Evolutionary conservation across 2,888 invertebrate species (phyloP), one percentile per base, ranked within the genome.

Genomic region (Pristionchus mayeri): DNA sequence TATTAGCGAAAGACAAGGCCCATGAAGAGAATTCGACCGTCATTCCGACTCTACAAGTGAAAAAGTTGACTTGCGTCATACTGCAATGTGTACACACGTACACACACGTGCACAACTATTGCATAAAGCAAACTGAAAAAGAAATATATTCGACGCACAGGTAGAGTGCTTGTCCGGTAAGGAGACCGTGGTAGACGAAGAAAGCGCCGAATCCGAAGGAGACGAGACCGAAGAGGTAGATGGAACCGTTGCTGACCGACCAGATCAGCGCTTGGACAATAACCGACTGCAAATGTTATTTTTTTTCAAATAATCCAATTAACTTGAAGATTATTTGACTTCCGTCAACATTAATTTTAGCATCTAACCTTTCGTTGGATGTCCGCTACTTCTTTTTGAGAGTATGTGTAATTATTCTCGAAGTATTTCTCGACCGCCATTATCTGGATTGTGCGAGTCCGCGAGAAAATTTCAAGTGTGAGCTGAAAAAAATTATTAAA

Each of bases 381-480:
- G 6, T 16, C 18, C 44, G 9, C 18, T 3, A 52, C 76, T 9
- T 18, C 50, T 18, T 18, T 34, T 40, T 76, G 76, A 3, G 76
- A 48, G 0, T 85, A 50, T 6, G 88, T 87, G 85, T 93, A 93
- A 60, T 88, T 88, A 1, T 90, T 86, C 37, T 90, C 88, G 86
- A 93, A 93, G 48, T 90, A 88, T 24, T 88, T 85, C 84, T 93
- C 93, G 79, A 92, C 91, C 1, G 92, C 92, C 63, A 94, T 87
- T 34, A 93, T 89, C 34, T 93, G 93, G 6, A 94, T 93, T 1
- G 93, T 93, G 76, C 93, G 87, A 6, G 93, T 92, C 78, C 93
- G 93, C 86, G 93, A 93, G 24, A 94, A 90, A n/a, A 92, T 92
- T 87, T 94, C 94, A 24, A 92, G 90, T 11, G 93, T 93, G 48